These are phyloP conservation scores for Lepidothrix coronata DNA, from an alignment of 2,113 vertebrate species.

Conservation along the genomic window DNA sequence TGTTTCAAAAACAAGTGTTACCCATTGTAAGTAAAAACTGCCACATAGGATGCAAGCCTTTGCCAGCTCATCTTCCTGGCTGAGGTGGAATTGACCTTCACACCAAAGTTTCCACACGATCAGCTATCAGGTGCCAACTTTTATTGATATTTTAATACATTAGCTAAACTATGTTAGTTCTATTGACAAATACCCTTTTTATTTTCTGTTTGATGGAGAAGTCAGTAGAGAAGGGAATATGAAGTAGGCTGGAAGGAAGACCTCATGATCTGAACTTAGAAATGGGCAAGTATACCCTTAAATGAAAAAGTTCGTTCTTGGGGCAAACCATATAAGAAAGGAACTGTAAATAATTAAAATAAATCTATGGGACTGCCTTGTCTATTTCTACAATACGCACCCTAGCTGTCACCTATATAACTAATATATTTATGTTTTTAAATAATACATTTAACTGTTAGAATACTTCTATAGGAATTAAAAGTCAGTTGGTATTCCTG, in stretches of 20 bases:
- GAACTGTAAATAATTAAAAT: background rate
- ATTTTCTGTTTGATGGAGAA: background rate
- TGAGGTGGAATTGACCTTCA: background rate
- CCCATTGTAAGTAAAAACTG: background rate
- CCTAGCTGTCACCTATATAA: background rate
- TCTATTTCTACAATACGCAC: background rate
- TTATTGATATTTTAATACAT: background rate
- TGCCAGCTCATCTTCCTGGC: background rate
- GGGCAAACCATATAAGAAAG: background rate
- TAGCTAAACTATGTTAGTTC: background rate
- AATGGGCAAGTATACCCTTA: background rate
- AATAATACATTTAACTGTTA: background rate
- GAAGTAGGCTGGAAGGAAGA: background rate
- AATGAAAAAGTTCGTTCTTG: background rate
- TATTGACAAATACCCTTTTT: background rate
- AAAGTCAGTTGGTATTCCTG: background rate
- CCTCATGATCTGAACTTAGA: background rate
- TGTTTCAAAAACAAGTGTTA: background rate
- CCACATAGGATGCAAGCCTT: background rate
- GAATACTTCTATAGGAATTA: background rate
- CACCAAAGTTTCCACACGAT: background rate
- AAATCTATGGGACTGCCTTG: background rate
- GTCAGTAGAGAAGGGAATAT: background rate
- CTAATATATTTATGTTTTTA: background rate
- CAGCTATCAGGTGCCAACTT: background rate